Conservation (phyloP, 2,797 vertebrate genomes). For the Halcyon leucocephala region DNA sequence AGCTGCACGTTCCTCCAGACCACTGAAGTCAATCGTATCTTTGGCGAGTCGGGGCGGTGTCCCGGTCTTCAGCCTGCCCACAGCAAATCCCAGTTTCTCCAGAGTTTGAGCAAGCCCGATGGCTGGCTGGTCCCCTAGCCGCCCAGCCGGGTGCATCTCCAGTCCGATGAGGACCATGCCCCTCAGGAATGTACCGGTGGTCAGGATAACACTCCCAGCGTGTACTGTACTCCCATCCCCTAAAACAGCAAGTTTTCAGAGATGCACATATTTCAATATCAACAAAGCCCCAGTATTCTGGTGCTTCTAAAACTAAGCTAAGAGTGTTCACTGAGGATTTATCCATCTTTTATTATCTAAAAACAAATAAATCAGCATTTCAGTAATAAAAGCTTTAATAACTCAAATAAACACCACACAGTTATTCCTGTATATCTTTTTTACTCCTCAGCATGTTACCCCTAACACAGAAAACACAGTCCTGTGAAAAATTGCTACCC, state of each 20-base stretch:
- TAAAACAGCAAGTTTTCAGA: conserved; percentile 56
- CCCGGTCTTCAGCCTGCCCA: conserved; percentile 92
- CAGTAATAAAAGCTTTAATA: neutral
- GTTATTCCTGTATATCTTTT: neutral
- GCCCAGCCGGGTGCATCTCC: conserved; percentile 86
- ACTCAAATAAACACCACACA: neutral
- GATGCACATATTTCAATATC: neutral
- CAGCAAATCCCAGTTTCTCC: conserved; percentile 86
- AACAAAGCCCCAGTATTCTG: neutral
- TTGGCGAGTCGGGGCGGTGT: conserved; percentile 93
- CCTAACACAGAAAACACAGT: neutral
- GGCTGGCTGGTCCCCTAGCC: conserved; percentile 91
- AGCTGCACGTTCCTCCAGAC: conserved; percentile 76
- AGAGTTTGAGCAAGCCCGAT: conserved; percentile 87
- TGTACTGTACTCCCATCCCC: conserved; percentile 79
- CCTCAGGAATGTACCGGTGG: conserved; percentile 94
- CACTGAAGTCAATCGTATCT: conserved; percentile 86
- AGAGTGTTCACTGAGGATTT: neutral
- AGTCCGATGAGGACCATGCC: conserved; percentile 88
- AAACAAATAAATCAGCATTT: neutral
- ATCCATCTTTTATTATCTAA: neutral
- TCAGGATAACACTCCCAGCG: conserved; percentile 87
- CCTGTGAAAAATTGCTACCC: neutral
- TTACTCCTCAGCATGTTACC: neutral
- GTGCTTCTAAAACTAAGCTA: neutral